A percentile compares a stretch with the other conserved stretches of the same genome.
Conservation (phyloP, 2,113 vertebrate species). For the Poicephalus meyeri region DNA sequence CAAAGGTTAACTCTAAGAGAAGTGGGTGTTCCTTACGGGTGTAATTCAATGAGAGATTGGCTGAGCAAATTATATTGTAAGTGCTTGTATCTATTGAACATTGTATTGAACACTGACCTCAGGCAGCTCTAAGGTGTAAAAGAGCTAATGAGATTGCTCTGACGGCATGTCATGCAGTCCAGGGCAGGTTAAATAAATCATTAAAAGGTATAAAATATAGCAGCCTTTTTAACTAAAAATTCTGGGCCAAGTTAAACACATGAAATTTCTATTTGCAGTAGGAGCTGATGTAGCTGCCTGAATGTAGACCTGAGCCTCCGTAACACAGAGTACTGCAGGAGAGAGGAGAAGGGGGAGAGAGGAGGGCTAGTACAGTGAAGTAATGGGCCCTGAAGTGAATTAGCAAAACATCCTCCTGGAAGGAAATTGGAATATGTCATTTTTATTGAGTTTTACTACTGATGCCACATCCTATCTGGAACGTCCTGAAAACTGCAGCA, state of each 20-base stretch:
- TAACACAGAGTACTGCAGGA: neutral
- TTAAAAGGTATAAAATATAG: neutral
- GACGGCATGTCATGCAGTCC: neutral
- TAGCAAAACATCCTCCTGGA: neutral
- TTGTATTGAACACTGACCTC: neutral
- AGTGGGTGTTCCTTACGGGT: neutral
- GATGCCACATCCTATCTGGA: neutral
- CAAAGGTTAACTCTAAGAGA: neutral
- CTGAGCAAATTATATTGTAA: neutral
- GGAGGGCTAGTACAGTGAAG: no score
- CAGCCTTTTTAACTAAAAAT: neutral
- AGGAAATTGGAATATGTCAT: neutral
- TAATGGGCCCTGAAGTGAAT: neutral
- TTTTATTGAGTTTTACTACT: neutral
- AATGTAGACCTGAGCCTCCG: neutral
- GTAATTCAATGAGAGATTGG: neutral
- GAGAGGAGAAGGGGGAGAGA: neutral
- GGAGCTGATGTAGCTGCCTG: neutral
- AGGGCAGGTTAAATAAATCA: neutral
- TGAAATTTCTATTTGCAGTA: neutral
- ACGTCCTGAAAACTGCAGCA: neutral
- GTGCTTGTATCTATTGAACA: neutral
- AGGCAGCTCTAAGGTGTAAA: neutral
- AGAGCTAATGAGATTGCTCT: slow-evolving; percentile 41
- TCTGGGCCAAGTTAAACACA: neutral